These are phyloP conservation scores for Apocheima hispidaria DNA, from an alignment of 2,888 invertebrate genomes.

Conservation along the genomic window DNA sequence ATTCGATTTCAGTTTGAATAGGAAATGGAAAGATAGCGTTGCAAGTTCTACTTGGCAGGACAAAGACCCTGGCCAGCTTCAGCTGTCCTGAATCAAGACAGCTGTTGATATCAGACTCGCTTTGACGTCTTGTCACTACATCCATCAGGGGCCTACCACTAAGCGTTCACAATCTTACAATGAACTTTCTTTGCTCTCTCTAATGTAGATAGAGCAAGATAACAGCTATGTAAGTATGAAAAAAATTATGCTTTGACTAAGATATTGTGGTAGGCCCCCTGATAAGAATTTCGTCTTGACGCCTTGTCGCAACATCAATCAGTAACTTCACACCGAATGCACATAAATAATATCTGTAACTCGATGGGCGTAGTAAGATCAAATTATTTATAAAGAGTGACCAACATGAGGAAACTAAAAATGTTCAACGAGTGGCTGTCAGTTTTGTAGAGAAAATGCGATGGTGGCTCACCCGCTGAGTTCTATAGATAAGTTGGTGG, in stretches of 20 bases:
- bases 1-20: neutral
- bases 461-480: neutral
- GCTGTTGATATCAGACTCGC: slow-evolving; percentile 3
- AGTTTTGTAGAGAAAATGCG: neutral
- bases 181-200: too few relatives aligned
- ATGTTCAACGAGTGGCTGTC: neutral
- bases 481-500: neutral
- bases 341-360: slow-evolving; percentile 31
- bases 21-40: neutral
- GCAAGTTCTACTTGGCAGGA: neutral
- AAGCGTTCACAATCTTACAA: neutral
- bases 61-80: slow-evolving; percentile 3
- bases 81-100: neutral
- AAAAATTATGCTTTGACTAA: too few relatives aligned
- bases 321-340: slow-evolving; percentile 26
- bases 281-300: too few relatives aligned
- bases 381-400: neutral
- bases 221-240: too few relatives aligned
- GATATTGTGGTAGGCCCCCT: too few relatives aligned
- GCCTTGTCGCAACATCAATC: slow-evolving; percentile 22
- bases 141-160: neutral
- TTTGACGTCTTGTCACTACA: neutral
- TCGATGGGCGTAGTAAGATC: slow-evolving; percentile 9
- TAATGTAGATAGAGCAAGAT: too few relatives aligned
- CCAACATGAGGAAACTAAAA: neutral